These are phyloP conservation scores for Cyprinodon brontotheroides DNA, from an alignment of 2,113 vertebrate species.

Conservation along the genomic window DNA sequence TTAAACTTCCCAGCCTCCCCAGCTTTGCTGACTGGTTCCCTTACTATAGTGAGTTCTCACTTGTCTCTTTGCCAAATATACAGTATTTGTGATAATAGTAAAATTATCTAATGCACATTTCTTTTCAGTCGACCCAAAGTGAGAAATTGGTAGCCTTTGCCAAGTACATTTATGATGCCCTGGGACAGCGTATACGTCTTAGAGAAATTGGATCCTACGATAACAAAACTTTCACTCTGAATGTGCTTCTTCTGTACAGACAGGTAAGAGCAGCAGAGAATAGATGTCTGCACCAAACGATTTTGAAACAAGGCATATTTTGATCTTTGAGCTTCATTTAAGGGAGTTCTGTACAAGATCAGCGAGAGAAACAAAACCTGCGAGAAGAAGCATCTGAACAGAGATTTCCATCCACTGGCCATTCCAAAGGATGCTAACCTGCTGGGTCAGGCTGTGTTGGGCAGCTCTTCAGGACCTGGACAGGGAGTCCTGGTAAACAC, in stretches of 20 bases:
- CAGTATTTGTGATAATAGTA: background rate
- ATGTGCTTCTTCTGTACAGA: slow-evolving; percentile 68
- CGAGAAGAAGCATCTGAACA: slow-evolving; percentile 42
- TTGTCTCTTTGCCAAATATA: background rate
- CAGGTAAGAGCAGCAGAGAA: slow-evolving; percentile 51
- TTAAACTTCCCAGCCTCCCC: slow-evolving; percentile 43
- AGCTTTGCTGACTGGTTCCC: slow-evolving; percentile 31
- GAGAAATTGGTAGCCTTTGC: slow-evolving; percentile 29
- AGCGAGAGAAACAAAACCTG: slow-evolving; percentile 54
- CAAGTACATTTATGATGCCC: slow-evolving; percentile 68
- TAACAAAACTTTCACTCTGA: slow-evolving; percentile 38
- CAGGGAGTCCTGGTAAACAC: slow-evolving; percentile 76
- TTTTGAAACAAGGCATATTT: background rate
- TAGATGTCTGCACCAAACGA: too few species aligned
- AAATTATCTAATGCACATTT: background rate
- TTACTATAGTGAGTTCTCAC: slow-evolving; percentile 41
- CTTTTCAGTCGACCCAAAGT: slow-evolving; percentile 39
- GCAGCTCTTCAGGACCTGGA: slow-evolving; percentile 62
- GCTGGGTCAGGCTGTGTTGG: slow-evolving; percentile 60
- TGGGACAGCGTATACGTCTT: slow-evolving; percentile 60
- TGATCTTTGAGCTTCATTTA: background rate
- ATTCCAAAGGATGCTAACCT: slow-evolving; percentile 56
- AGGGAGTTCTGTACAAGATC: slow-evolving; percentile 68
- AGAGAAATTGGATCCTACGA: slow-evolving; percentile 36
- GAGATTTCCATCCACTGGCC: slow-evolving; percentile 64